These are phyloP conservation scores for Danio albolineatus DNA, from an alignment of 2,797 vertebrate species.

Conservation along the genomic window DNA sequence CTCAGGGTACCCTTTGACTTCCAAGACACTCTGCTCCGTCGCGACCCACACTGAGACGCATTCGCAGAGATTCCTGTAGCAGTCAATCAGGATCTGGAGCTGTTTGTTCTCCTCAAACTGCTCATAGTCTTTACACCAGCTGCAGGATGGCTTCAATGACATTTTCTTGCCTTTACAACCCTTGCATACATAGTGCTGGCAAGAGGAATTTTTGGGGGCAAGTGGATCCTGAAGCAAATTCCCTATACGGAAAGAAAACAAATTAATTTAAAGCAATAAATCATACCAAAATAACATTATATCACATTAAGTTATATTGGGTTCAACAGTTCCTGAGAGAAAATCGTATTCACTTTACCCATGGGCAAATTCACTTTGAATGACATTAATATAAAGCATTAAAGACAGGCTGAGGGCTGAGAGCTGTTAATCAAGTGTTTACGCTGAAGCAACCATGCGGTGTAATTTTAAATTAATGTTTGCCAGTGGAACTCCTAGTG, in stretches of 20 bases:
- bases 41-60: slow-evolving; percentile 91
- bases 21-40: slow-evolving; percentile 87
- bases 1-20: slow-evolving; percentile 88
- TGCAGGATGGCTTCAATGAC: slow-evolving; percentile 91
- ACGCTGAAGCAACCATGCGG: too few species aligned
- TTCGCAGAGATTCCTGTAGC: slow-evolving; percentile 95
- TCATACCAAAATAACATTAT: neutral
- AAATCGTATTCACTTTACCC: neutral
- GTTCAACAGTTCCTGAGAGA: neutral
- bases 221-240: slow-evolving; percentile 95
- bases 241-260: slow-evolving; percentile 76
- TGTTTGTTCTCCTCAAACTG: slow-evolving; percentile 96
- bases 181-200: slow-evolving; percentile 95
- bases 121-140: slow-evolving; percentile 95
- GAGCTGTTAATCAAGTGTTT: too few species aligned
- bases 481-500: too few species aligned
- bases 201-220: slow-evolving; percentile 90
- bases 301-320: neutral
- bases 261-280: slow-evolving; percentile 26
- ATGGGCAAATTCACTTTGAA: neutral
- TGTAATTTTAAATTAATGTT: too few species aligned
- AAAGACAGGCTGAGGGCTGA: neutral
- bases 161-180: slow-evolving; percentile 95
- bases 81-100: slow-evolving; percentile 91
- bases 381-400: neutral